Evolutionary conservation across 2,113 vertebrate species (phyloP), one percentile per base, ranked within the genome.

Genomic region (Orthochromis indermauri): DNA sequence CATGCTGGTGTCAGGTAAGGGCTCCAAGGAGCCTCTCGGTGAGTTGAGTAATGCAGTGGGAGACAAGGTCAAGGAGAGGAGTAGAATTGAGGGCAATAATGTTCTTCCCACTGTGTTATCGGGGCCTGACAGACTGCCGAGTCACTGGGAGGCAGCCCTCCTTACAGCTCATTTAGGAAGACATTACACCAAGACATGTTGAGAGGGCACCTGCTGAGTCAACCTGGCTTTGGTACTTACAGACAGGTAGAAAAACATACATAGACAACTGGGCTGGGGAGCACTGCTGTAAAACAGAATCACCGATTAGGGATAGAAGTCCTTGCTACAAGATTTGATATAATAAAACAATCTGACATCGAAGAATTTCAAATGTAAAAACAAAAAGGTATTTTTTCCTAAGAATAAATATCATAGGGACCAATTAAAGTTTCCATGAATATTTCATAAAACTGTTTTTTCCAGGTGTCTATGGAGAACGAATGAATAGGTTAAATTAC

Each of bases 41-140:
- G 83, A 55, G 88, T 81, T 88, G 83, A 90, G 68, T 28, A 83
- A 94, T 93, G 80, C 49, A 37, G 45, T 33, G 80, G 83, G 66
- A 86, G 90, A 81, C 89, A 94, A 95, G 94, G 95, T 95, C 92
- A 93, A 88, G 86, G 81, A 89, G 83, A 89, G 68, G 71, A 83
- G 81, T 79, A 51, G 86, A 91, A 93, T 88, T 83, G 90, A 91
- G 81, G 66, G 87, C 92, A 84, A 31, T 85, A 91, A 92, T 87
- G 93, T 87, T 92, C 80, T 83, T 82, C 94, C 91, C 84, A 80
- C 92, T 91, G 93, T 68, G 91, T 91, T 92, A 95, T 94, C 87
- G 88, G 83, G 84, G 73, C 86, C 85, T 82, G 91, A 93, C 95
- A 95, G 95, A 93, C 94, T 93, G 93, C 73, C 2, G 79, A 91